These are phyloP conservation scores for Hydropsyche tenuis DNA, from an alignment of 1,140 invertebrate species.

Conservation along the genomic window DNA sequence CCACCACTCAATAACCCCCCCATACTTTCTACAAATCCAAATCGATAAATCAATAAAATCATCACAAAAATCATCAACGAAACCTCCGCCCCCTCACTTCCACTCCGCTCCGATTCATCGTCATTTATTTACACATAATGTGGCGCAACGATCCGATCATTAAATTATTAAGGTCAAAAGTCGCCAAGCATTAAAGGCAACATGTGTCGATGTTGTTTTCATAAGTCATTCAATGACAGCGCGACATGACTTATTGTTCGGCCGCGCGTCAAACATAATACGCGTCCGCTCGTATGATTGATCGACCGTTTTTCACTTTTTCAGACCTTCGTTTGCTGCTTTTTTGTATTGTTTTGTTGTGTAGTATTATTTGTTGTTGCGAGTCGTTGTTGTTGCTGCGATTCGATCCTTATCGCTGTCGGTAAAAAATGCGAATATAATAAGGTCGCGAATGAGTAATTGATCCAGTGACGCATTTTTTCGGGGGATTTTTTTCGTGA, in stretches of 20 bases:
- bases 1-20: too few species aligned
- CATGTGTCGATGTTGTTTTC: slow-evolving; percentile 37
- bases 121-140: too few species aligned
- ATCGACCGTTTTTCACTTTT: slow-evolving; percentile 30
- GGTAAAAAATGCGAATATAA: too few species aligned
- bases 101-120: too few species aligned
- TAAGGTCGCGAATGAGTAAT: slow-evolving; percentile 23
- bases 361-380: not conserved
- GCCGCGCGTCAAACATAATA: slow-evolving; percentile 26
- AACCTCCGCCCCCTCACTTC: too few species aligned
- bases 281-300: slow-evolving; percentile 10
- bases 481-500: too few species aligned
- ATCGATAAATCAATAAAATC: too few species aligned
- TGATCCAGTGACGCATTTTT: slow-evolving; percentile 38
- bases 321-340: not conserved
- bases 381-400: not conserved
- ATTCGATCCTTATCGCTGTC: not conserved
- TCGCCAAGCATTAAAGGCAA: slow-evolving; percentile 16
- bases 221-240: slow-evolving; percentile 35
- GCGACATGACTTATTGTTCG: slow-evolving; percentile 36
- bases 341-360: not conserved
- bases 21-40: too few species aligned
- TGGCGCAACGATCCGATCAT: not conserved
- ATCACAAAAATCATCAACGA: too few species aligned
- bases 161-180: slow-evolving; percentile 26